phyloP scores from a whole-genome alignment of 2,888 invertebrate species.

The Meliscaeva auricollis region DNA sequence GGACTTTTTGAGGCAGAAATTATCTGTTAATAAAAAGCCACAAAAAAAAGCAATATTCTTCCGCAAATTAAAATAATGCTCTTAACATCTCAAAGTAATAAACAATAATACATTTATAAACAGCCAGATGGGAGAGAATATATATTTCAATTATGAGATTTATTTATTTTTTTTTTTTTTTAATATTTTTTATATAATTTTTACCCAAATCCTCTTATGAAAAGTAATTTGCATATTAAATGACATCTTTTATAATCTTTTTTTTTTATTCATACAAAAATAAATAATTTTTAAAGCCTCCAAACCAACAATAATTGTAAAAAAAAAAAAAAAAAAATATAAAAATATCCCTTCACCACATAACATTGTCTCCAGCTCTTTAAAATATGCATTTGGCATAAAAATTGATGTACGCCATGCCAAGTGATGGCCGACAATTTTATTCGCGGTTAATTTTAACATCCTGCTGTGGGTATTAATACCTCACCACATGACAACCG shows the following conservation, averaged over 20 bases:
- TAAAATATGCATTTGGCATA: conserved; percentile 69
- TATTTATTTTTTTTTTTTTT: conserved; percentile 24
- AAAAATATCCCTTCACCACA: conserved; percentile 18
- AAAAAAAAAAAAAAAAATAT: not conserved
- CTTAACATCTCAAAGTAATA: conserved; percentile 2
- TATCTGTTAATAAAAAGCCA: not conserved
- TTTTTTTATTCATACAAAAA: conserved; percentile 27
- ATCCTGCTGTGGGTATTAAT: conserved; percentile 73
- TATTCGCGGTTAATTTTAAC: conserved; percentile 71
- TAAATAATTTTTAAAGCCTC: not conserved
- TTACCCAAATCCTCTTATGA: conserved; percentile 34
- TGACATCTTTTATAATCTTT: conserved; percentile 47
- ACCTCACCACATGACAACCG: conserved; percentile 68
- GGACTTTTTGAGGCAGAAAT: too few relatives aligned
- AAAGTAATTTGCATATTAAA: conserved; percentile 71
- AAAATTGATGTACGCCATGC: conserved; percentile 52
- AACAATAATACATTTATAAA: not conserved
- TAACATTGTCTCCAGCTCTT: conserved; percentile 35
- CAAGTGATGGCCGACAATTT: conserved; percentile 49
- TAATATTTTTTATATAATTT: too few relatives aligned
- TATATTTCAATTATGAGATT: conserved; percentile 16
- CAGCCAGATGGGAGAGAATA: not conserved
- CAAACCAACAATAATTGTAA: not conserved
- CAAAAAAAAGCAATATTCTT: not conserved
- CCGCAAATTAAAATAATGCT: not conserved